A percentile compares a stretch with the other conserved stretches of the same genome.
phyloP scores from a whole-genome alignment of 2,113 vertebrate species.

The Hassar affinis region DNA sequence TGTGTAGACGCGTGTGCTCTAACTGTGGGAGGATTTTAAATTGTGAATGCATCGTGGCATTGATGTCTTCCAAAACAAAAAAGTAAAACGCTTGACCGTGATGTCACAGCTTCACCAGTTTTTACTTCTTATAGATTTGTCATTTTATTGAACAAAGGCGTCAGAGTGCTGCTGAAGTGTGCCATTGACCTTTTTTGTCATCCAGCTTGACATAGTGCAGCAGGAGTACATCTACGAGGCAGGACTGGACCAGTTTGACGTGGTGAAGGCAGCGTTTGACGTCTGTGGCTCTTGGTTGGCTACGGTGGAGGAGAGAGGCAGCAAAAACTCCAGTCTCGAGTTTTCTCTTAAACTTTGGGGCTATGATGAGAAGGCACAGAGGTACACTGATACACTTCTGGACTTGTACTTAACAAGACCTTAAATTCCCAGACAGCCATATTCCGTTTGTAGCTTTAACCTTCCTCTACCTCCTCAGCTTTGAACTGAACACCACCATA shows the following conservation, averaged over 20 bases:
- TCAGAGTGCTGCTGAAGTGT: background rate
- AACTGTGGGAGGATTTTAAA: background rate
- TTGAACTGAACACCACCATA: slow-evolving; percentile 88
- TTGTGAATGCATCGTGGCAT: background rate
- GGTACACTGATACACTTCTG: slow-evolving; percentile 67
- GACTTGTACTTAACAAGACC: background rate
- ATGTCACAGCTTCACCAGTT: no score
- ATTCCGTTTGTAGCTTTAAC: background rate
- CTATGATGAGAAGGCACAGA: slow-evolving; percentile 80
- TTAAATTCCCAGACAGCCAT: background rate
- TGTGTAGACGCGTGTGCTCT: no score
- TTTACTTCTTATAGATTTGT: no score
- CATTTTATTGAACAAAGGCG: no score
- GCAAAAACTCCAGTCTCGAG: slow-evolving; percentile 73
- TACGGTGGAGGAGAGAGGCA: slow-evolving; percentile 86
- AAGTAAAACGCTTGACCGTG: no score
- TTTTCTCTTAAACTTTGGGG: slow-evolving; percentile 87
- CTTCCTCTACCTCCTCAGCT: slow-evolving; percentile 69
- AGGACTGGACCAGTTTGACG: slow-evolving; percentile 80
- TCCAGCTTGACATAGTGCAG: slow-evolving; percentile 92
- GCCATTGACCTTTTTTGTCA: no score
- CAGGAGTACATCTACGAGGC: slow-evolving; percentile 85
- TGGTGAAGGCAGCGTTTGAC: slow-evolving; percentile 80
- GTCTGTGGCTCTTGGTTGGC: slow-evolving; percentile 81
- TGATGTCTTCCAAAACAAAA: background rate